Evolutionary conservation across 2,888 invertebrate species (phyloP), one percentile per base, ranked within the genome.

Genomic region (Loripinus fragilis): DNA sequence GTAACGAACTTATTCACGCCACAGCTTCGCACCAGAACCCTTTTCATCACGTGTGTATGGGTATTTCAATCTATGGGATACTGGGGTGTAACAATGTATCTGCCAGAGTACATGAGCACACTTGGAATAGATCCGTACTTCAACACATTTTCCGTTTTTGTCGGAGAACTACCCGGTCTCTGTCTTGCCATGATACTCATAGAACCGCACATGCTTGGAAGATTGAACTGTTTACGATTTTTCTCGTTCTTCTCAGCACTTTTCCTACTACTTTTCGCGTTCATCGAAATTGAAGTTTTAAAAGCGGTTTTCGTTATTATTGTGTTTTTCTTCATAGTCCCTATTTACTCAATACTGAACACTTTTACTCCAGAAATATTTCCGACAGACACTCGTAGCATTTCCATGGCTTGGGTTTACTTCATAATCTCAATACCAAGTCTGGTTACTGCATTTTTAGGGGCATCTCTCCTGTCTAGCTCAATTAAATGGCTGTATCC

Each of bases 271-370:
- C 60, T 86, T 20, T 90, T 91, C 74, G 88, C 88, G 15, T 84
- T 90, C 50, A 84, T 90, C 38, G 82, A 87, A 15, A 28, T 90
- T 8, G 81, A 87, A 52, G 81, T 83, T 70, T 74, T 88, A 25
- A 89, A 89, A 71, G 86, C 90, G 15, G 86, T 87, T n/a, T 85
- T 87, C 70, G 89, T 88, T 7, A 86, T 91, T 17, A 64, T 88
- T 12, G 89, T 90, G 35, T 91, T 89, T 71, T 90, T 89, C 74
- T 89, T 88, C 68, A 91, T 91, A 90, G 90, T 89, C 33, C 90
- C 91, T 17, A 89, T 90, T 48, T 91, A 89, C 76, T 90, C 91
- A 23, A 88, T 91, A 35, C 69, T 91, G 8, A 91, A 90, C 70
- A 89, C 91, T 2, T 88, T 87, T 73, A 90, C 91, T 17, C 90